Evolutionary conservation across 2,888 invertebrate species (phyloP), one percentile per base, ranked within the genome.

Genomic region (Lithosia quadra): DNA sequence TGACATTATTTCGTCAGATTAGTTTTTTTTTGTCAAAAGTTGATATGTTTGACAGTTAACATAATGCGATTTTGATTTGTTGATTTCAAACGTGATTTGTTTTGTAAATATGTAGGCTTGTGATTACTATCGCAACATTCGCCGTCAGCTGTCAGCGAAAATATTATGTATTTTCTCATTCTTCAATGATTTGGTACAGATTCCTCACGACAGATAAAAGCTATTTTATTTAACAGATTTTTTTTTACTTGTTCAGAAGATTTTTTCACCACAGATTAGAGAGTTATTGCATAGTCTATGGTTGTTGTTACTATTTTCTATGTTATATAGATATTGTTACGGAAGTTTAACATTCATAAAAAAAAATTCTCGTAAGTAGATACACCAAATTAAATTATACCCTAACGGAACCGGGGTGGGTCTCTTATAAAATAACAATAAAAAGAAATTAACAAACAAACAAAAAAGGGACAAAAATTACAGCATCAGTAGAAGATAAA

Each of bases 41-140:
- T 57, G 56, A 64, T 36, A 53, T 64, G 57, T 64, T 56, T 64
- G 56, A 64, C 64, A 57, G 57, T 57, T 39, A 57, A 64, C 15
- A 57, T 53, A 63, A 63, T 63, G 63, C 18, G 55, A 63, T 63
- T 63, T 63, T 55, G 63, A 56, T 71, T 67, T 76, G 79, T 77
- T 76, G 77, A 72, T 77, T 75, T 33, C 24, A 60, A 64, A 66
- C 33, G 22, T 62, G 57, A 65, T 65, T 60, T 65, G 69, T 65
- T 65, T 67, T 66, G 34, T 57, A 57, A 65, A 69, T 36, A 33
- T 61, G 39, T 62, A 59, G 28, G 36, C 34, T 18, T 28, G 62
- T 63, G 49, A 53, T 63, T 33, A 63, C 55, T 34, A 36, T 63
- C 49, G 55, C 34, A 36, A 63, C 55, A 63, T 55, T 63, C 22